Evolutionary conservation across 2,797 vertebrate genomes (phyloP).

Genomic region (Triplophysa bombifrons): DNA sequence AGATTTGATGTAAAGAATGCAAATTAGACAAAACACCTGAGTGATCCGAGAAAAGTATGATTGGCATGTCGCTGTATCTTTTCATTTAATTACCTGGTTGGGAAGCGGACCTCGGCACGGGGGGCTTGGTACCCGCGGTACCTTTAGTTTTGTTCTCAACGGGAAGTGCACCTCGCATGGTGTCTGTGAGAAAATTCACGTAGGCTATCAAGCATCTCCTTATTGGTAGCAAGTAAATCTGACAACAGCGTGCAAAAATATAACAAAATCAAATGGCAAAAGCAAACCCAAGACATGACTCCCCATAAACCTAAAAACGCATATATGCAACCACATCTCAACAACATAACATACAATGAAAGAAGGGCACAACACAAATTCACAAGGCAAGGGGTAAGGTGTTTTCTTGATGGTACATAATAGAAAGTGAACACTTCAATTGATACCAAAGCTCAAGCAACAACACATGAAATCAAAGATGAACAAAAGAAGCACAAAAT

Average conservation of each 20-base stretch:
- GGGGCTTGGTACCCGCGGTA: slow-evolving; percentile 66
- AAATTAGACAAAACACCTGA: slow-evolving; percentile 1
- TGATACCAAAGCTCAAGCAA: neutral
- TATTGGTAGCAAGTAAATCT: neutral
- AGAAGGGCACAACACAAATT: neutral
- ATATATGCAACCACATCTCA: neutral
- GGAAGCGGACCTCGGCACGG: slow-evolving; percentile 82
- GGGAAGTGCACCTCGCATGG: slow-evolving; percentile 80
- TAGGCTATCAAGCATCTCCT: slow-evolving; percentile 13
- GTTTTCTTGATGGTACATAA: neutral
- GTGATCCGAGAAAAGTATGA: slow-evolving; percentile 9
- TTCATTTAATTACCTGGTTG: slow-evolving; percentile 68
- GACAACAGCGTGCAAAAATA: slow-evolving; percentile 42
- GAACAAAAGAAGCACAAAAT: neutral
- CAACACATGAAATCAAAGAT: neutral
- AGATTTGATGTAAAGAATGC: slow-evolving; percentile 4
- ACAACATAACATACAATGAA: neutral
- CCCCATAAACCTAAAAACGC: neutral
- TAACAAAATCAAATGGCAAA: neutral
- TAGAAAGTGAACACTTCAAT: neutral
- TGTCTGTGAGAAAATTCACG: slow-evolving; percentile 80
- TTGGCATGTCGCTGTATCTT: slow-evolving; percentile 9
- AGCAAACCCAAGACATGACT: neutral
- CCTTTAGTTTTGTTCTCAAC: slow-evolving; percentile 77
- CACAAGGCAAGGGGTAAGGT: neutral